These are phyloP conservation scores for Dexiosoma caninum DNA, from an alignment of 2,888 invertebrate genomes.

Conservation along the genomic window DNA sequence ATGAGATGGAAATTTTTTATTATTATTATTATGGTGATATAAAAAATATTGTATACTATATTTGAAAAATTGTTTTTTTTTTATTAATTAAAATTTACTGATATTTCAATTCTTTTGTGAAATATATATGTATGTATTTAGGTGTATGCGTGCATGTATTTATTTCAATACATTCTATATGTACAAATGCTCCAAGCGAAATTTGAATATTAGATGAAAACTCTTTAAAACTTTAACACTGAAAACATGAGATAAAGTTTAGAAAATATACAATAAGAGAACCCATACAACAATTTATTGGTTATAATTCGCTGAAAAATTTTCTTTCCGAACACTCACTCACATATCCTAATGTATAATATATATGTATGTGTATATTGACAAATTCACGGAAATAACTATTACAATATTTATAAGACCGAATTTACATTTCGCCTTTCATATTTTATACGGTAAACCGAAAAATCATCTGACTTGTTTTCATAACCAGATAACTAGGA, in stretches of 20 bases:
- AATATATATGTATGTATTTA: conserved; percentile 35
- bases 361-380: too few relatives aligned
- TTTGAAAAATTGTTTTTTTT: conserved; percentile 36
- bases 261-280: not conserved
- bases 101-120: conserved; percentile 32
- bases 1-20: conserved; percentile 37
- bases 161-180: conserved; percentile 42
- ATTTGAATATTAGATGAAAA: not conserved
- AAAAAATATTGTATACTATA: conserved; percentile 41
- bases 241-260: not conserved
- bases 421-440: not conserved
- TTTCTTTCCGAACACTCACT: not conserved
- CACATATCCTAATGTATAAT: not conserved
- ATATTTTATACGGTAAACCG: too few relatives aligned
- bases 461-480: too few relatives aligned
- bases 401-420: not conserved
- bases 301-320: not conserved
- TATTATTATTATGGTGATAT: conserved; percentile 39
- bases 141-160: not conserved
- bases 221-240: not conserved
- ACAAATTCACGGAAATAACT: not conserved
- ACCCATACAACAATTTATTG: too few relatives aligned
- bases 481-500: too few relatives aligned
- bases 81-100: conserved; percentile 22
- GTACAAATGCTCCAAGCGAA: conserved; percentile 25